These are phyloP conservation scores for Trichonephila clavata DNA, from an alignment of 1,140 invertebrate genomes.

Conservation along the genomic window DNA sequence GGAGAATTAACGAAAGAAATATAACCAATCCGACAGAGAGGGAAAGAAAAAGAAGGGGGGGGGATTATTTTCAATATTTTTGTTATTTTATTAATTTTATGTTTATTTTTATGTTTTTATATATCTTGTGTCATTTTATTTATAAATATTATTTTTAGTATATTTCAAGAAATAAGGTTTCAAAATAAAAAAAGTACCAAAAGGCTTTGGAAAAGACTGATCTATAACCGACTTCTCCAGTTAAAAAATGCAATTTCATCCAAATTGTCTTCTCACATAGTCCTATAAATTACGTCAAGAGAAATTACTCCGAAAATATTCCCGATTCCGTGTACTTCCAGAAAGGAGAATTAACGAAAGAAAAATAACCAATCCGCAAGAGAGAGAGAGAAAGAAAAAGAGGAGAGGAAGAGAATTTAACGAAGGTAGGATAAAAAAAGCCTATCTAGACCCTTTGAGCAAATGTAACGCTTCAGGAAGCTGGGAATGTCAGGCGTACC, in stretches of 20 bases:
- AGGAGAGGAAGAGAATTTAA: background rate
- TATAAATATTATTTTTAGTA: too few species aligned
- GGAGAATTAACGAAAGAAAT: background rate
- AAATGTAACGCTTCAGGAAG: conserved; percentile 50
- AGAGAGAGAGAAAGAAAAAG: background rate
- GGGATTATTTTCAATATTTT: too few species aligned
- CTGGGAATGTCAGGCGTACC: conserved; percentile 40
- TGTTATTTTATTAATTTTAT: too few species aligned
- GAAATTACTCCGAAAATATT: background rate
- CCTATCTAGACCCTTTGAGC: background rate
- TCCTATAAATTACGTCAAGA: background rate
- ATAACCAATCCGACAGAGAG: background rate
- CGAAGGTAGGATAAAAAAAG: background rate
- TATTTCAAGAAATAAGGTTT: too few species aligned
- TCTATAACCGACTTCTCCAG: too few species aligned
- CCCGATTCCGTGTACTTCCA: background rate
- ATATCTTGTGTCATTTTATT: too few species aligned
- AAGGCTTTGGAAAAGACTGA: too few species aligned
- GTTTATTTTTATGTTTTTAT: too few species aligned
- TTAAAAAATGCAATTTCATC: too few species aligned
- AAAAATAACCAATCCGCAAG: background rate
- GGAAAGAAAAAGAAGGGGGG: background rate
- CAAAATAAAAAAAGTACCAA: too few species aligned
- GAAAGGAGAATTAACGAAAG: background rate
- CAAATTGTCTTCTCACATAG: too few species aligned